phyloP scores from a whole-genome alignment of 2,113 vertebrate genomes.

The Chamaetylas fuelleborni region DNA sequence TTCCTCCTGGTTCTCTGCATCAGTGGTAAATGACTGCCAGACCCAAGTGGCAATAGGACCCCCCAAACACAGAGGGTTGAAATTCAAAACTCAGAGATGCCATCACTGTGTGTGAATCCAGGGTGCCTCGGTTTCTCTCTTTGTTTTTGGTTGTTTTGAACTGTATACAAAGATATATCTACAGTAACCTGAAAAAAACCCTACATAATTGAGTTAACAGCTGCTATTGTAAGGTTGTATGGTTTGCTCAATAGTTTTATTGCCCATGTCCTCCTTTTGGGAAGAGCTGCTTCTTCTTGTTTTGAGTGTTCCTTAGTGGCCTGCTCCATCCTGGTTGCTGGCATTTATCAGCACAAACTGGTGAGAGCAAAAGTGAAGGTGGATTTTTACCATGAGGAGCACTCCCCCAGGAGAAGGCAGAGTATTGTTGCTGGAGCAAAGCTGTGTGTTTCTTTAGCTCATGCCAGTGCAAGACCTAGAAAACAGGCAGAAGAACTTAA shows the following conservation, averaged over 20 bases:
- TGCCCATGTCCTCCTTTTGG: background rate
- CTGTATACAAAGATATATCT: background rate
- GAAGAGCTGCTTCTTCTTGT: background rate
- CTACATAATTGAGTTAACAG: background rate
- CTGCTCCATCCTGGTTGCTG: background rate
- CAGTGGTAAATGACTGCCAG: background rate
- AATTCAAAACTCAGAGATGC: background rate
- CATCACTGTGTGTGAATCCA: accelerated
- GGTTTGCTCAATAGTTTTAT: background rate
- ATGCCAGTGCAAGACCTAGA: background rate
- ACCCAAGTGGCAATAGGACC: background rate
- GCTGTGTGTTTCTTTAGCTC: background rate
- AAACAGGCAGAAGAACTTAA: background rate
- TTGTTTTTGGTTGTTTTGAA: background rate
- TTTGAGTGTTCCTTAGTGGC: background rate
- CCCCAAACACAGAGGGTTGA: background rate
- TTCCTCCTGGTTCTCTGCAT: background rate
- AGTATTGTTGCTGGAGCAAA: background rate
- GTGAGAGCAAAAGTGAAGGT: background rate
- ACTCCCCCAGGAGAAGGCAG: background rate
- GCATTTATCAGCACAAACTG: background rate
- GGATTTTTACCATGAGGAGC: background rate
- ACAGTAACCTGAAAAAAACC: background rate
- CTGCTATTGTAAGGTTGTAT: background rate
- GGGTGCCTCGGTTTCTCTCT: background rate